Base-by-base conservation (phyloP, 2,888 invertebrate genomes). In the Timema cristinae region DNA sequence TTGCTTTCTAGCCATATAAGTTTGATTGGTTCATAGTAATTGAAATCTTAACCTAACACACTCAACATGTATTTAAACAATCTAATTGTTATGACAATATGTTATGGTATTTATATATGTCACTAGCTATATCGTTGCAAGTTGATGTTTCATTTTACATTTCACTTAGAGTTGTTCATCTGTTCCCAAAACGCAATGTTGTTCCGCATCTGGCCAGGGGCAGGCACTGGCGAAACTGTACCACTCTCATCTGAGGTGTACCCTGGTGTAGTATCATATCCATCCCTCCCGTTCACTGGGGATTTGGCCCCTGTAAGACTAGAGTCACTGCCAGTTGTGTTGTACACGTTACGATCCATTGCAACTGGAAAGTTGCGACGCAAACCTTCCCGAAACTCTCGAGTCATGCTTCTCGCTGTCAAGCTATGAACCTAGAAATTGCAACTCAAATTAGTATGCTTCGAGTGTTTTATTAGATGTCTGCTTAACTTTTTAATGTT, bases 371-470 rank as follows among this genome's bases (percentile, higher is more conserved):
- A 77, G 48, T 78, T 77, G 16, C 77, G 85, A 78, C 86, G 86
- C 59, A 92, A 84, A 70, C 89, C 90, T 76, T 92, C 90, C 66
- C 91, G 85, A 79, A 92, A 90, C 81, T 92, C 88, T 77, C 86
- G 89, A 6, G 92, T 90, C 73, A 93, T 86, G 78, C 91, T 92
- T 76, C 93, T 86, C 8, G 92, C 93, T 52, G 93, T 93, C 75
- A 93, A 82, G 81, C 93, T 93, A 82, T 92, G 91, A 73, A 89
- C 85, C 81, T 32, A 32, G 32, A 32, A 32, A 32, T 32, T 32
- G 32, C 32, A 32, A 32, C 32, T 32, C 32, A 32, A 32, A 32
- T 32, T 32, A 32, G 4, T 32, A 32, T 32, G 32, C 32, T 4
- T 32, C 32, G 32, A 32, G 32, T 32, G 32, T 32, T 32, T 32